Evolutionary conservation across 1,140 invertebrate species (phyloP).

Genomic region (Hydropsyche tenuis): DNA sequence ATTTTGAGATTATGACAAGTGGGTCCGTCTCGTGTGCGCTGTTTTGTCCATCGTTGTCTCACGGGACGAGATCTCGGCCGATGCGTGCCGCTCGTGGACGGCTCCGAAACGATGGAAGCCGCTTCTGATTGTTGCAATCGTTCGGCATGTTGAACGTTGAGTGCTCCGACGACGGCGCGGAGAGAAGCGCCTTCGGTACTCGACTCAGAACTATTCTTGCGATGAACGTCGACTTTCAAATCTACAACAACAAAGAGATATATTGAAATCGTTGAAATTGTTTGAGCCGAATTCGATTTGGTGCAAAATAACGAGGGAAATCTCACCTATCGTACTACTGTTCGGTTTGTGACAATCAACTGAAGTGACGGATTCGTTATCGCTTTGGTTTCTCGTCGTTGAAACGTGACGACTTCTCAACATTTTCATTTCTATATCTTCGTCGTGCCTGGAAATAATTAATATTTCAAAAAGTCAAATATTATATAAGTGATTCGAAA

Average conservation of each 20-base stretch:
- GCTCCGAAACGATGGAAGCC: constrained; percentile 53
- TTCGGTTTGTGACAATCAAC: constrained; percentile 67
- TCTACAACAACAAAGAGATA: constrained; percentile 63
- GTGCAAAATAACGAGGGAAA: not conserved
- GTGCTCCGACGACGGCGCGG: constrained; percentile 8
- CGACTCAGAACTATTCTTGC: constrained; percentile 89
- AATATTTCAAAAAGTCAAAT: too few species aligned
- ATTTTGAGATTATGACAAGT: constrained; percentile 50
- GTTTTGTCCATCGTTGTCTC: constrained; percentile 43
- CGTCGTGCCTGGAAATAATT: constrained; percentile 75
- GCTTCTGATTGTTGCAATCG: not conserved
- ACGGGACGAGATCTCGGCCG: constrained; percentile 13
- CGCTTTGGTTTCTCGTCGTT: constrained; percentile 56
- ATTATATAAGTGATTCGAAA: too few species aligned
- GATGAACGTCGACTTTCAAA: constrained; percentile 90
- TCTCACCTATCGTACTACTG: constrained; percentile 72
- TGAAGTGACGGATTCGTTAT: constrained; percentile 68
- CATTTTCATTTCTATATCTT: constrained; percentile 86
- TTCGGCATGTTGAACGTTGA: constrained; percentile 24
- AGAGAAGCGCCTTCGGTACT: constrained; percentile 56
- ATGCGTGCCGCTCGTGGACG: constrained; percentile 53
- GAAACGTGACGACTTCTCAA: constrained; percentile 58
- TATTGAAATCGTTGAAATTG: not conserved
- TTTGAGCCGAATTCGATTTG: constrained; percentile 7
- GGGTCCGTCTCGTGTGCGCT: constrained; percentile 23